A percentile compares a stretch with the other conserved stretches of the same genome.
Conservation (phyloP, 1,140 invertebrate genomes). For the Aphidius gifuensis region DNA sequence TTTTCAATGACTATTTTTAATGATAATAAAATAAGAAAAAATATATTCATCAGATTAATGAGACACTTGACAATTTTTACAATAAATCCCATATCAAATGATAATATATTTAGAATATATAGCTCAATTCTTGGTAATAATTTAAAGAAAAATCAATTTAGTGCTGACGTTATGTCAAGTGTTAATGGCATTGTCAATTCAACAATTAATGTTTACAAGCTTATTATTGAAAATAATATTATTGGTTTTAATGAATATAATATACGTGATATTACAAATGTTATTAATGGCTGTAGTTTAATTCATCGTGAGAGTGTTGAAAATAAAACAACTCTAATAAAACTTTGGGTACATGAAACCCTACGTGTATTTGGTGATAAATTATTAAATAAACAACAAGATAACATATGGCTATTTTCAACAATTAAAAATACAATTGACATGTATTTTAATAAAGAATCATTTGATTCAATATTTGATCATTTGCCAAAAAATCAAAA, state of each 20-base stretch:
- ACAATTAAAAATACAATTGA: constrained; percentile 53
- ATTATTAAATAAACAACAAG: constrained; percentile 56
- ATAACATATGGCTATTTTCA: constrained; percentile 61
- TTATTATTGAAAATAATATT: constrained; percentile 57
- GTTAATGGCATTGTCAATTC: constrained; percentile 61
- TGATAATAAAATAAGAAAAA: constrained; percentile 33
- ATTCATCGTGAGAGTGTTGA: constrained; percentile 65
- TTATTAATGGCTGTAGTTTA: constrained; percentile 64
- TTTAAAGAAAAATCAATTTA: constrained; percentile 60
- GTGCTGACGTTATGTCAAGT: constrained; percentile 59
- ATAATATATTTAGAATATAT: constrained; percentile 65
- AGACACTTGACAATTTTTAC: constrained; percentile 64
- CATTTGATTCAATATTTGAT: constrained; percentile 51
- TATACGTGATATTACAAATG: constrained; percentile 61
- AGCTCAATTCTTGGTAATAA: constrained; percentile 58
- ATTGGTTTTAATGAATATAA: constrained; percentile 70
- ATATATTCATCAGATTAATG: constrained; percentile 61
- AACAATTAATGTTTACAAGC: constrained; percentile 62
- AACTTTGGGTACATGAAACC: constrained; percentile 70
- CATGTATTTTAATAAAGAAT: constrained; percentile 58
- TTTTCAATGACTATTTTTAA: constrained; percentile 60
- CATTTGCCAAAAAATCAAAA: constrained; percentile 42
- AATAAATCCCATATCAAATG: constrained; percentile 61
- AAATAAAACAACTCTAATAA: constrained; percentile 52
- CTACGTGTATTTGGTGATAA: constrained; percentile 69